Conservation (phyloP, 2,888 invertebrate species). For the Chloroclysta siterata region DNA sequence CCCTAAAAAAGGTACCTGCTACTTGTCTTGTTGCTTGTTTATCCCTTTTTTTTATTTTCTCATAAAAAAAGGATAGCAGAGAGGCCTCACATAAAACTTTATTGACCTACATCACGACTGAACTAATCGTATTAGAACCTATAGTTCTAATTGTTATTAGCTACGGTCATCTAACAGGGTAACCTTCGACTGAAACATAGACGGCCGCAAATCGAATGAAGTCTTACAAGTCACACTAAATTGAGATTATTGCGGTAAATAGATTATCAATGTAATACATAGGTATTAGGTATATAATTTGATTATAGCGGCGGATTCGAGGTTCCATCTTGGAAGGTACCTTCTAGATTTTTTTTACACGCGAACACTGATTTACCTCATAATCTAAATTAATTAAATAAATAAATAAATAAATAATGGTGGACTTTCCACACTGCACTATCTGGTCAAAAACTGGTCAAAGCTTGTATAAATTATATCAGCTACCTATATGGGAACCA, state of each 20-base stretch:
- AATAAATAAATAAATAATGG: no score
- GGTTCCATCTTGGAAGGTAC: no score
- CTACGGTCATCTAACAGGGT: conserved; percentile 31
- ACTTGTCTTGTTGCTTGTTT: no score
- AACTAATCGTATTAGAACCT: conserved; percentile 12
- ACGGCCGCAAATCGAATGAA: conserved; percentile 35
- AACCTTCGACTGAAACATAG: conserved; percentile 32
- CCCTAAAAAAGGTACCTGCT: no score
- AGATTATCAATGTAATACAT: conserved; percentile 21
- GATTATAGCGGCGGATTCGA: conserved; percentile 1
- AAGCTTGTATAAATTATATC: no score
- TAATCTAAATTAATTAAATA: neutral
- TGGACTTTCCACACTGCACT: no score
- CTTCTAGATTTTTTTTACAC: no score
- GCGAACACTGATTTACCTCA: neutral
- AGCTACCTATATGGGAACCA: no score
- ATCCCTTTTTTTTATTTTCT: no score
- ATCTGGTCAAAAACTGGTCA: no score
- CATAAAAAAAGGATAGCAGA: neutral
- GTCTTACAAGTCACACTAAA: conserved; percentile 22
- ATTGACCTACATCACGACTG: conserved; percentile 6
- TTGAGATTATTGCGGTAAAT: conserved; percentile 21
- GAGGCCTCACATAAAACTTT: conserved; percentile 3
- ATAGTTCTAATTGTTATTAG: conserved; percentile 24
- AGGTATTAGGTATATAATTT: conserved; percentile 11